Evolutionary conservation across 1,140 invertebrate genomes (phyloP).

Genomic region (fruit fly (Drosophila melanogaster)): Release_6_plus_ISO1_MT NT_033777.3:15000501-15001000

Average conservation of each 20-base stretch:
- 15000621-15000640: too few species aligned
- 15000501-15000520: background rate
- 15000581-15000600: background rate
- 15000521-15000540: background rate
- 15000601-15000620: background rate
- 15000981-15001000: constrained; percentile 47
- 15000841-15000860: constrained; percentile 18
- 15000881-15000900: constrained; percentile 61
- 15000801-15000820: background rate
- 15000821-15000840: constrained; percentile 2
- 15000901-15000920: constrained; percentile 20
- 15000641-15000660: too few species aligned
- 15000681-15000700: background rate
- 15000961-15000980: constrained; percentile 64
- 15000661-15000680: background rate
- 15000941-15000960: constrained; percentile 56
- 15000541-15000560: background rate
- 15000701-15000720: background rate
- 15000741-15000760: background rate
- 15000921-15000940: constrained; percentile 55
- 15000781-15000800: constrained; percentile 22
- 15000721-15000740: background rate
- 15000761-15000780: background rate
- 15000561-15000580: background rate
- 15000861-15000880: constrained; percentile 53